phyloP scores from a whole-genome alignment of 2,888 invertebrate species.

The Parnassius apollo region DNA sequence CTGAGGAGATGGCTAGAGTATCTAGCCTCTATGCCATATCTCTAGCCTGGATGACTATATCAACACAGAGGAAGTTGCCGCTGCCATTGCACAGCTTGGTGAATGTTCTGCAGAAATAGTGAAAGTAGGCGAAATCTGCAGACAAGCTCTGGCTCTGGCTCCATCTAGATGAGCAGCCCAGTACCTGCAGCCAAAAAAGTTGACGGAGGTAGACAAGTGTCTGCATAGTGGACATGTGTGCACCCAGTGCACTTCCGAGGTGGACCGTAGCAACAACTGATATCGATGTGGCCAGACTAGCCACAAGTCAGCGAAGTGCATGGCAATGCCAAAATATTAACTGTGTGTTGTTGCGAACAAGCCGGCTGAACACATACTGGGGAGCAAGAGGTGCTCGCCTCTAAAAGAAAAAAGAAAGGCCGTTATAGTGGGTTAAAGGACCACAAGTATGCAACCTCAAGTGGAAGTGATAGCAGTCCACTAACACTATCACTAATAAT shows the following conservation, averaged over 20 bases:
- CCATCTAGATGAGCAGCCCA: too few species aligned
- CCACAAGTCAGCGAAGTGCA: conserved; percentile 27
- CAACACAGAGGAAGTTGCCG: conserved; percentile 1
- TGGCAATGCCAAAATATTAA: conserved; percentile 23
- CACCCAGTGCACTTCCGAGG: conserved; percentile 17
- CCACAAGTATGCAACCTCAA: not conserved
- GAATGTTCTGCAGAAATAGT: conserved; percentile 9
- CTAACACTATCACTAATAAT: conserved; percentile 13
- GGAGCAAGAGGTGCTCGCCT: conserved; percentile 10
- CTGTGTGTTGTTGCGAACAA: conserved; percentile 24
- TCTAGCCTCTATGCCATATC: conserved; percentile 27
- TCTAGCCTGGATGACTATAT: conserved; percentile 32
- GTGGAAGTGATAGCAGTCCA: conserved; percentile 2
- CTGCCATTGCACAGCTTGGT: conserved; percentile 15
- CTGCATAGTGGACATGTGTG: conserved; percentile 4
- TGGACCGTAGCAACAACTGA: conserved; percentile 18
- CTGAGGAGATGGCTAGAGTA: conserved; percentile 2
- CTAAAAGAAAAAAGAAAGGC: not conserved
- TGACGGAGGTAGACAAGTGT: conserved; percentile 14
- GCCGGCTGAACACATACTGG: conserved; percentile 23
- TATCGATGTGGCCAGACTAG: conserved; percentile 28
- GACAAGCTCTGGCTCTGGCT: too few species aligned
- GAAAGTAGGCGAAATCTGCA: conserved; percentile 15
- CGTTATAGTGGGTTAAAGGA: not conserved
- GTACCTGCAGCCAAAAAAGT: conserved; percentile 28